phyloP scores from a whole-genome alignment of 53 echinoderm and acorn worm species.

The Echinometra lucunter region DNA sequence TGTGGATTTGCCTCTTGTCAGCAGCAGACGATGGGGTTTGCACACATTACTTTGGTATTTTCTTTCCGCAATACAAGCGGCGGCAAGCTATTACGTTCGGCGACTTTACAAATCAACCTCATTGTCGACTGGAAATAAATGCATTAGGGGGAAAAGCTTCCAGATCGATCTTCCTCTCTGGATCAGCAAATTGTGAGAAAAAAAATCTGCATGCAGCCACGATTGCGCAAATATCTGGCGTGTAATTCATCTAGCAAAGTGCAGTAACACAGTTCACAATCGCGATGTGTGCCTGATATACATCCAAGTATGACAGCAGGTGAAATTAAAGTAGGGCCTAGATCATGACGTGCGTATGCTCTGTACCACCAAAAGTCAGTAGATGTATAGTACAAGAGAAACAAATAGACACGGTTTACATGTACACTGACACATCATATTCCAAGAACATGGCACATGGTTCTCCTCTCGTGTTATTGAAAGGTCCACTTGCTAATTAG shows the following conservation, averaged over 20 bases:
- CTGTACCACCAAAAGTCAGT: not conserved
- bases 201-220: constrained; percentile 26
- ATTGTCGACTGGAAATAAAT: constrained; percentile 47
- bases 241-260: constrained; percentile 13
- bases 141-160: constrained; percentile 53
- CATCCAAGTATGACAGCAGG: not conserved
- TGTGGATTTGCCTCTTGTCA: not conserved
- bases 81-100: constrained; percentile 51
- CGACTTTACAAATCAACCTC: constrained; percentile 65
- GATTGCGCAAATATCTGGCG: not conserved
- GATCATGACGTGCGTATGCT: not conserved
- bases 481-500: constrained; percentile 13
- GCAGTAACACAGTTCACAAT: not conserved
- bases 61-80: constrained; percentile 43
- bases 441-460: not conserved
- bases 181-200: constrained; percentile 5
- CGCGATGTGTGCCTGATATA: not conserved
- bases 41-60: constrained; percentile 15
- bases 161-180: constrained; percentile 42
- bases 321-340: not conserved
- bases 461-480: not conserved
- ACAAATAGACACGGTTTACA: not conserved
- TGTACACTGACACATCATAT: not conserved
- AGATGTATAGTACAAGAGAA: not conserved
- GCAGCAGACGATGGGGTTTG: not conserved